These are phyloP conservation scores for Propithecus perrieri DNA, from an alignment of 2,797 vertebrate species.

Conservation along the genomic window DNA sequence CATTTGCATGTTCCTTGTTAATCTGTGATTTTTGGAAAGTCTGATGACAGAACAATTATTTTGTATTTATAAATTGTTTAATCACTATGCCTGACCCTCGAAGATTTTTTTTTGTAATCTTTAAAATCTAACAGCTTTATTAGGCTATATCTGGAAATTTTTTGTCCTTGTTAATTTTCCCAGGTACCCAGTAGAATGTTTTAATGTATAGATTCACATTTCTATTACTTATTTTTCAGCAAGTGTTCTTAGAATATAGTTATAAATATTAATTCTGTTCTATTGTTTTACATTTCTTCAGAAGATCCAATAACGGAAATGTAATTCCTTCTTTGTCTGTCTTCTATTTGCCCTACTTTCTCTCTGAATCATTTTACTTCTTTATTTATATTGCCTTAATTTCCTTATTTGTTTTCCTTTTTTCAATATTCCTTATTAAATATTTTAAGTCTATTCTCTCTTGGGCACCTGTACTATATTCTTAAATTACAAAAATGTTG, in stretches of 20 bases:
- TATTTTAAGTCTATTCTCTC: background rate
- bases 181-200: background rate
- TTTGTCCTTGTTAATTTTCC: background rate
- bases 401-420: background rate
- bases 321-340: background rate
- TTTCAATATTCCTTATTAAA: background rate
- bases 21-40: background rate
- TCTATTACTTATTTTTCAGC: background rate
- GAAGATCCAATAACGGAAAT: background rate
- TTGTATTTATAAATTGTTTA: background rate
- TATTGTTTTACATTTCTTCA: background rate
- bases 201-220: background rate
- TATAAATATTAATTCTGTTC: background rate
- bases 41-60: background rate
- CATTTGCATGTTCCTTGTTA: background rate
- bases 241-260: background rate
- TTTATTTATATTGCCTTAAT: background rate
- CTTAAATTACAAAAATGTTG: background rate
- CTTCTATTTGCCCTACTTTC: background rate
- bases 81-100: background rate
- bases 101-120: background rate
- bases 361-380: background rate
- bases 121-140: background rate
- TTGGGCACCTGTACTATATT: background rate
- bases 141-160: background rate